A percentile compares a stretch with the other conserved stretches of the same genome.
These are phyloP conservation scores for Crocodylus rhombifer DNA, from an alignment of 2,797 vertebrate genomes.

Conservation along the genomic window DNA sequence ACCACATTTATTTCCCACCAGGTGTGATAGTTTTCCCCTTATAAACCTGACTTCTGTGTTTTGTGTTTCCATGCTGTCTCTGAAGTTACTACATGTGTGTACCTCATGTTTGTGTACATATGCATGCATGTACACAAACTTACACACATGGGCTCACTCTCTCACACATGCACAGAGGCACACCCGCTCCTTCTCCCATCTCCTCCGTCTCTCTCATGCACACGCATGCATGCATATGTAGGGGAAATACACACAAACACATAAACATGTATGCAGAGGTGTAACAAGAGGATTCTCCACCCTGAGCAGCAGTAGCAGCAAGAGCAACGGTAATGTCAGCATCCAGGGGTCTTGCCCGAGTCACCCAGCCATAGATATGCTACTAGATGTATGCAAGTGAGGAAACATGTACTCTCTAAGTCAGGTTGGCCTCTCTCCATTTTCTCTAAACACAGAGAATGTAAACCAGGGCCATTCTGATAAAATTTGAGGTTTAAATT, in stretches of 20 bases:
- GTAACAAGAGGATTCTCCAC: too few relatives aligned
- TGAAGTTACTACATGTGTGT: background rate
- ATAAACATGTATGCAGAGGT: too few relatives aligned
- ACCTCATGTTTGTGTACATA: background rate
- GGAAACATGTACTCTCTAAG: background rate
- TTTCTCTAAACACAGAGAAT: background rate
- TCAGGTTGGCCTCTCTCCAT: background rate
- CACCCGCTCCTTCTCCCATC: background rate
- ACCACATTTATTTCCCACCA: background rate
- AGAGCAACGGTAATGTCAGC: too few relatives aligned
- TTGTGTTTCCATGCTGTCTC: constrained; percentile 2
- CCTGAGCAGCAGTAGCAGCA: too few relatives aligned
- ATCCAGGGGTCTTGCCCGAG: too few relatives aligned
- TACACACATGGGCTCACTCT: background rate
- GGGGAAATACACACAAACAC: too few relatives aligned
- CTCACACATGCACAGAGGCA: background rate
- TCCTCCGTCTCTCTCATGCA: background rate
- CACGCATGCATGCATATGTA: fast-evolving
- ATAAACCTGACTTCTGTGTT: background rate
- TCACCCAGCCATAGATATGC: background rate
- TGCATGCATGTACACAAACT: background rate
- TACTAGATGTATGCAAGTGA: background rate
- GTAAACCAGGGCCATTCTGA: background rate
- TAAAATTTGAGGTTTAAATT: background rate
- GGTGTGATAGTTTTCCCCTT: background rate